Evolutionary conservation across 2,888 invertebrate genomes (phyloP).

Genomic region (Caenorhabditis sp.): DNA sequence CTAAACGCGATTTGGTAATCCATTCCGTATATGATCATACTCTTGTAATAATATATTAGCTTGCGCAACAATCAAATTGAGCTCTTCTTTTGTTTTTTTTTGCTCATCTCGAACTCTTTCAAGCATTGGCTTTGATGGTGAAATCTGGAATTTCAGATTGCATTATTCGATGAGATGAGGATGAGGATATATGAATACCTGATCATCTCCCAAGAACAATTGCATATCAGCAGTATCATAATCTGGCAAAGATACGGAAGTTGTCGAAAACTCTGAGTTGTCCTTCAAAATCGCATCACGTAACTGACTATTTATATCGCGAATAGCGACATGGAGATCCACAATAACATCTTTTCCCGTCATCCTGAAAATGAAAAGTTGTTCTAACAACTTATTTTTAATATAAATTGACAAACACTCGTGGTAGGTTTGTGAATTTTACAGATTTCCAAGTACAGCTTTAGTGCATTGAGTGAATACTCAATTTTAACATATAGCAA

Average conservation of each 20-base stretch:
- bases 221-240: conserved; percentile 48
- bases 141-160: conserved; percentile 12
- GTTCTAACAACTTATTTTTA: no score
- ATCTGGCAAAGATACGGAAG: conserved; percentile 39
- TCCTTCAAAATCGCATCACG: conserved; percentile 18
- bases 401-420: no score
- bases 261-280: conserved; percentile 40
- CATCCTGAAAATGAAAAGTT: not conserved
- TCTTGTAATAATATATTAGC: conserved; percentile 45
- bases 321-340: conserved; percentile 7
- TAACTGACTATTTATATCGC: conserved; percentile 17
- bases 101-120: conserved; percentile 20
- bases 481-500: no score
- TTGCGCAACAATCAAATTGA: conserved; percentile 20
- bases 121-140: conserved; percentile 15
- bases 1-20: conserved; percentile 1
- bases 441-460: no score
- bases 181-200: no score
- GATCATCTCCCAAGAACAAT: conserved; percentile 40
- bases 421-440: no score
- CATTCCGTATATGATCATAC: conserved; percentile 41
- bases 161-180: no score
- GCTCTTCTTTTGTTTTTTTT: not conserved
- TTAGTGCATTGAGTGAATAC: no score
- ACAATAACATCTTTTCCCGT: not conserved